Conservation (phyloP, 2,797 vertebrate species). For the Malurus leucopterus region DNA sequence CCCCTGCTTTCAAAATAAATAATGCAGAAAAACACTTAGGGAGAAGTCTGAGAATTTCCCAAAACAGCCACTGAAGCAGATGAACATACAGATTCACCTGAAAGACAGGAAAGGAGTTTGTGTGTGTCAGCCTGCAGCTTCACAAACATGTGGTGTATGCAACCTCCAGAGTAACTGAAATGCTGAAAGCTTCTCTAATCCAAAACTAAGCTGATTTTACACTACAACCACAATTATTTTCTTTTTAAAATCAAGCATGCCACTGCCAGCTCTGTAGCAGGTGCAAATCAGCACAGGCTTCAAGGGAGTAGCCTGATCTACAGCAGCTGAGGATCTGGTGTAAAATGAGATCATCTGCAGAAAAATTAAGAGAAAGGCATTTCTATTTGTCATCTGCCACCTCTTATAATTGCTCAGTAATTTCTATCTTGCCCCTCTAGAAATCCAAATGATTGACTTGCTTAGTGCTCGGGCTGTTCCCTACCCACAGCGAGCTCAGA, state of each 20-base stretch:
- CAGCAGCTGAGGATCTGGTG: constrained; percentile 24
- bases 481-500: background rate
- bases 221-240: constrained; percentile 51
- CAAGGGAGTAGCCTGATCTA: constrained; percentile 16
- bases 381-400: constrained; percentile 31
- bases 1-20: constrained; percentile 25
- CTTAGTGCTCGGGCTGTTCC: background rate
- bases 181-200: constrained; percentile 62
- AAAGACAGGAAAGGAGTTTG: background rate
- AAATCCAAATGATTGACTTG: background rate
- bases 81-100: constrained; percentile 30
- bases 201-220: constrained; percentile 66
- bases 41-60: constrained; percentile 12
- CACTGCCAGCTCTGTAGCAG: constrained; percentile 33
- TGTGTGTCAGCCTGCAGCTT: constrained; percentile 23
- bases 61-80: constrained; percentile 12
- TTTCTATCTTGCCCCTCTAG: background rate
- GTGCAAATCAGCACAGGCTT: constrained; percentile 49
- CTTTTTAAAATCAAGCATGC: constrained; percentile 25
- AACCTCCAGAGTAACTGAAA: constrained; percentile 40
- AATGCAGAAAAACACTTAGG: constrained; percentile 50
- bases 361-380: constrained; percentile 26
- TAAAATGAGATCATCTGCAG: constrained; percentile 44
- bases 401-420: background rate
- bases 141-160: constrained; percentile 1